Conservation (phyloP, 1,140 invertebrate species). For the Drusus annulatus region DNA sequence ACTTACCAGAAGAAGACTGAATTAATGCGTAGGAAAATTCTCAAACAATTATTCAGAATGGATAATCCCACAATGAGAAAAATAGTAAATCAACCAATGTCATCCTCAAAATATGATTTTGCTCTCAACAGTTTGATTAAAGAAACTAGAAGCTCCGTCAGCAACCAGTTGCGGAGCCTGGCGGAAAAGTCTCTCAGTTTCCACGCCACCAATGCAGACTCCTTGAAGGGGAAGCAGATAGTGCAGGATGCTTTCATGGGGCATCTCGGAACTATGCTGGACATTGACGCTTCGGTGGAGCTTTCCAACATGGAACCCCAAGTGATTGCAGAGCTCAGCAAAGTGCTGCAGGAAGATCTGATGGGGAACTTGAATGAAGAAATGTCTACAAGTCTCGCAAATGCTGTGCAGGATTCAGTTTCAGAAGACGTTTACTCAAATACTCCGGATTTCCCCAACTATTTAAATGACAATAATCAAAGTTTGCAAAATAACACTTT, state of each 20-base stretch:
- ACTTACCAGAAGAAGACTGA: slow-evolving; percentile 52
- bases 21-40: slow-evolving; percentile 52
- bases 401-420: slow-evolving; percentile 41
- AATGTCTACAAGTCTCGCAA: slow-evolving; percentile 39
- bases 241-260: slow-evolving; percentile 55
- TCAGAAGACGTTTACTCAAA: slow-evolving; percentile 10
- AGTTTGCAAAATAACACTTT: not conserved
- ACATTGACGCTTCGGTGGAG: slow-evolving; percentile 50
- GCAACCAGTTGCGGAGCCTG: slow-evolving; percentile 44
- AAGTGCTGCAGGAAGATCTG: slow-evolving; percentile 53
- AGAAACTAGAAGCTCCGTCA: slow-evolving; percentile 45
- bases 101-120: slow-evolving; percentile 49
- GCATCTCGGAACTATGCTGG: slow-evolving; percentile 54
- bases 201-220: slow-evolving; percentile 49
- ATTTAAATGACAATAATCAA: slow-evolving; percentile 7
- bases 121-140: slow-evolving; percentile 51
- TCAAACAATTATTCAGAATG: slow-evolving; percentile 54
- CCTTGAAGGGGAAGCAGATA: slow-evolving; percentile 50
- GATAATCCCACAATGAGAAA: slow-evolving; percentile 50
- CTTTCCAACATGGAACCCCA: slow-evolving; percentile 56
- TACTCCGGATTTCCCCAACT: not conserved
- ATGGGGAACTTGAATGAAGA: slow-evolving; percentile 49
- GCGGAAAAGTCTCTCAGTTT: slow-evolving; percentile 54
- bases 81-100: slow-evolving; percentile 47
- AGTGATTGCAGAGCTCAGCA: slow-evolving; percentile 53